phyloP scores from a whole-genome alignment of 2,113 vertebrate species.

The Dromiciops gliroides region DNA sequence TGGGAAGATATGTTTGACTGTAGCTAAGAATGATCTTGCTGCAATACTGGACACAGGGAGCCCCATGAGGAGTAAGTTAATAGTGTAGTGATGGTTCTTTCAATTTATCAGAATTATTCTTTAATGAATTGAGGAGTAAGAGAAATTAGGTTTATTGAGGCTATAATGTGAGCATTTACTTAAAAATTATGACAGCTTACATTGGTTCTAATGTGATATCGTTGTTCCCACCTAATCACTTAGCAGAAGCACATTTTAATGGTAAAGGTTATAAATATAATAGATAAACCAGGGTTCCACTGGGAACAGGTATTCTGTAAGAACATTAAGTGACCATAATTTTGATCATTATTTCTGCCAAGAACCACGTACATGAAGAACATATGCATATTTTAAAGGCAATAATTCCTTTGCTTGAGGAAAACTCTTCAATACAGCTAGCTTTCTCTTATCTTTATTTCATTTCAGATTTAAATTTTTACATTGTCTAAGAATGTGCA shows the following conservation, averaged over 20 bases:
- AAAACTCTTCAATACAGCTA: background rate
- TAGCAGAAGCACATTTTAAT: background rate
- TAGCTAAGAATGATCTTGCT: background rate
- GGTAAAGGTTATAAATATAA: background rate
- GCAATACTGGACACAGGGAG: background rate
- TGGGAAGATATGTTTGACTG: background rate
- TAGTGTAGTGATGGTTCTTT: background rate
- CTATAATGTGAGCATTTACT: background rate
- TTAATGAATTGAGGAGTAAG: background rate
- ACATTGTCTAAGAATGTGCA: background rate
- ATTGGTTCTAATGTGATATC: background rate
- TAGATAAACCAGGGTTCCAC: background rate
- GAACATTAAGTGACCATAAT: background rate
- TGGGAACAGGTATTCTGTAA: background rate
- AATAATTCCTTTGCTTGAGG: background rate
- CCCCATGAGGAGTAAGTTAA: background rate
- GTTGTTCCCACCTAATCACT: background rate
- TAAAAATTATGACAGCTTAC: background rate
- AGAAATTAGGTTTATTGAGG: background rate
- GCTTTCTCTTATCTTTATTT: background rate
- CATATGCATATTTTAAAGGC: background rate
- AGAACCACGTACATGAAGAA: background rate
- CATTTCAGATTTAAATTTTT: background rate
- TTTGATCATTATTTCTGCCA: background rate
- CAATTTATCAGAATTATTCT: conserved; percentile 1